Percentiles rank a stretch among this genome's conserved stretches.
Conservation (phyloP, 2,888 invertebrate genomes). For the Macrosiphum euphorbiae region DNA sequence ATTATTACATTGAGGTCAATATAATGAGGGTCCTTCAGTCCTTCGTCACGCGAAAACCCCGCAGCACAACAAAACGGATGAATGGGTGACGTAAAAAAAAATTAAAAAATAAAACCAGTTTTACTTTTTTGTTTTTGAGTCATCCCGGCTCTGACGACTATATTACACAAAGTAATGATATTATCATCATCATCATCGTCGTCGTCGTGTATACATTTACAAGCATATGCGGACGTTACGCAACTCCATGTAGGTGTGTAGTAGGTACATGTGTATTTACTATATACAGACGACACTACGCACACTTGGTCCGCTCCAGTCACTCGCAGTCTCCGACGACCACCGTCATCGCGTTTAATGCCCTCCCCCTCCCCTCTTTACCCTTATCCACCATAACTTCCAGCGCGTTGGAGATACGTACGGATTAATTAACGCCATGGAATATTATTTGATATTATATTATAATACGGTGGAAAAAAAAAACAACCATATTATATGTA, state of each 20-base stretch:
- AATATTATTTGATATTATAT: background rate
- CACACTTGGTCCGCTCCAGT: background rate
- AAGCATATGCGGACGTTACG: conserved; percentile 14
- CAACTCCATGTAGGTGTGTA: background rate
- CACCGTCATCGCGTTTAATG: background rate
- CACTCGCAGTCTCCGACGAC: background rate
- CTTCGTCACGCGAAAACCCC: conserved; percentile 38
- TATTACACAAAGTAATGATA: background rate
- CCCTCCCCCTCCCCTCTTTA: background rate
- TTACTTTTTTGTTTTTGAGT: conserved; percentile 36
- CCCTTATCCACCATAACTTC: background rate
- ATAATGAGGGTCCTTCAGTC: background rate
- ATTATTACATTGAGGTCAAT: conserved; percentile 38
- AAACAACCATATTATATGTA: background rate
- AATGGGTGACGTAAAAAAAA: conserved; percentile 33
- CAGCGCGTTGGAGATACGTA: background rate
- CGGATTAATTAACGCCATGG: conserved; percentile 20
- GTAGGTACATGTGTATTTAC: background rate
- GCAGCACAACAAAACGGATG: background rate
- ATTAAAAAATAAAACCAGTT: conserved; percentile 35
- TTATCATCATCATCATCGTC: background rate
- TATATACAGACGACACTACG: background rate
- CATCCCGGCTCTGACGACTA: background rate
- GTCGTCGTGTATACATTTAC: background rate
- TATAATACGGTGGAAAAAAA: background rate